These are phyloP conservation scores for Dermatophagoides farinae DNA, from an alignment of 1,140 invertebrate genomes.

Conservation along the genomic window DNA sequence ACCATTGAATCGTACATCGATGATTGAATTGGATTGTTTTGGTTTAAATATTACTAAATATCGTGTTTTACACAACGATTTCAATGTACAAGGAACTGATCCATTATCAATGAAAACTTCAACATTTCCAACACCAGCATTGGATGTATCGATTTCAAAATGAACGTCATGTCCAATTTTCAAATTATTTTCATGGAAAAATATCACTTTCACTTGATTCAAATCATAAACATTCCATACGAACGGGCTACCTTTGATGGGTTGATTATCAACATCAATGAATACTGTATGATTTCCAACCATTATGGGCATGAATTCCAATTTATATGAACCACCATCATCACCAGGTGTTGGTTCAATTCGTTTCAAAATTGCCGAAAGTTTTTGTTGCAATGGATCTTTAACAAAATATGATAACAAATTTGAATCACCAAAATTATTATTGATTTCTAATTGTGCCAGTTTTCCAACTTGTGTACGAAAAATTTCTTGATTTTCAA, in stretches of 20 bases:
- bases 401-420: too few species aligned
- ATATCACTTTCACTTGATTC: slow-evolving; percentile 69
- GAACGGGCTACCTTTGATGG: slow-evolving; percentile 68
- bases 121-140: slow-evolving; percentile 82
- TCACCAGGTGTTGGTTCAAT: too few species aligned
- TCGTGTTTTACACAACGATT: slow-evolving; percentile 68
- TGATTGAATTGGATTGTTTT: slow-evolving; percentile 57
- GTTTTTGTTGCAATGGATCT: too few species aligned
- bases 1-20: slow-evolving; percentile 91
- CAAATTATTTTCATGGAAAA: slow-evolving; percentile 51
- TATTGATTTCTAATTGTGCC: too few species aligned
- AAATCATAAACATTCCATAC: slow-evolving; percentile 85
- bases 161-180: slow-evolving; percentile 54
- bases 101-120: slow-evolving; percentile 91
- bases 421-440: too few species aligned
- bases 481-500: too few species aligned
- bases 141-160: slow-evolving; percentile 89
- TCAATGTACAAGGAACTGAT: slow-evolving; percentile 76
- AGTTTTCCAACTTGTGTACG: too few species aligned
- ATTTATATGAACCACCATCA: slow-evolving; percentile 20
- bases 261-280: slow-evolving; percentile 45
- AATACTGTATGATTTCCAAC: slow-evolving; percentile 71
- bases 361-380: too few species aligned
- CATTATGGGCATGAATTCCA: slow-evolving; percentile 8
- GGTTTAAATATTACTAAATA: slow-evolving; percentile 72